phyloP scores from a whole-genome alignment of 2,888 invertebrate genomes.

The Hirtodrosophila duncani region DNA sequence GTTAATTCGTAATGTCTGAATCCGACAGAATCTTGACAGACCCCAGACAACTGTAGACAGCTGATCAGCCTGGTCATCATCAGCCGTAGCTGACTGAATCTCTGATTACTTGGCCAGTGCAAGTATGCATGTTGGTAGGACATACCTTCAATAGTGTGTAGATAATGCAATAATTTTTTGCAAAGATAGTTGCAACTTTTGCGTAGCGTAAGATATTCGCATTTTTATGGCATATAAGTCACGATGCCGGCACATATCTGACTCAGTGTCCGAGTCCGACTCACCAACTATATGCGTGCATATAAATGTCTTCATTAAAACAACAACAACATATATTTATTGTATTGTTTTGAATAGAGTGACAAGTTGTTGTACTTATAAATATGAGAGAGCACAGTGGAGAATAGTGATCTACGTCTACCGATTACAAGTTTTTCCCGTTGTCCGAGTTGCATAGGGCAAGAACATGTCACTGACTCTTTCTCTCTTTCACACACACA shows the following conservation, averaged over 20 bases:
- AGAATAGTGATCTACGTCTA: slow-evolving; percentile 9
- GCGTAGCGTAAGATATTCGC: slow-evolving; percentile 15
- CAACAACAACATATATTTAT: slow-evolving; percentile 9
- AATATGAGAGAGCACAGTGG: neutral
- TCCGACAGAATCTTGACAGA: slow-evolving; percentile 17
- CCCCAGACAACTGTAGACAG: slow-evolving; percentile 20
- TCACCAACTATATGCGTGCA: slow-evolving; percentile 31
- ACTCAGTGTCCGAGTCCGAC: neutral
- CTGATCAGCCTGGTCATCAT: slow-evolving; percentile 1
- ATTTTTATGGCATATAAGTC: slow-evolving; percentile 30
- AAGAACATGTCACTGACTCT: slow-evolving; percentile 20
- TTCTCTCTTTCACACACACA: slow-evolving; percentile 12
- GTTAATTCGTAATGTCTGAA: slow-evolving; percentile 32
- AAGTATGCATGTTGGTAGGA: too few relatives aligned
- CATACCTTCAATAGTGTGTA: too few relatives aligned
- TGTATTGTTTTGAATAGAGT: too few relatives aligned
- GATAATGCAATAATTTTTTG: slow-evolving; percentile 31
- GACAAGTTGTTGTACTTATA: neutral
- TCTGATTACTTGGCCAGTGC: too few relatives aligned
- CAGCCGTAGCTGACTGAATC: too few relatives aligned
- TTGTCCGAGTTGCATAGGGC: slow-evolving; percentile 19
- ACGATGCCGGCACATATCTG: slow-evolving; percentile 13
- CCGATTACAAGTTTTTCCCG: slow-evolving; percentile 21
- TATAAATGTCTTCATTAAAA: slow-evolving; percentile 42
- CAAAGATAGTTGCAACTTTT: neutral